A percentile compares a stretch with the other conserved stretches of the same genome.
These are phyloP conservation scores for Stylophora pistillata DNA, from an alignment of 64 coral and sea anemone genomes.

Conservation along the genomic window DNA sequence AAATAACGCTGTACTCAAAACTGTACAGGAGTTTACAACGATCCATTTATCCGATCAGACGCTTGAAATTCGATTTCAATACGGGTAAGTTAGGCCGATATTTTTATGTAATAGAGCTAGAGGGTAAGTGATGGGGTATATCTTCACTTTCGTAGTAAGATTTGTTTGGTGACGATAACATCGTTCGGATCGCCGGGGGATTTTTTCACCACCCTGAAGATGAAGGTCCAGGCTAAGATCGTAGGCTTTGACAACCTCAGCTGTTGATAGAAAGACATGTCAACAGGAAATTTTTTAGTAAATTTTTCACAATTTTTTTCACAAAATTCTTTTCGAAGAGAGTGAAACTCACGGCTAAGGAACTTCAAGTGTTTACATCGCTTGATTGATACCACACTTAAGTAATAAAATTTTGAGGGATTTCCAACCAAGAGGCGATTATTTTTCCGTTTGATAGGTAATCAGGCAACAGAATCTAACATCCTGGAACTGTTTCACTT, in stretches of 20 bases:
- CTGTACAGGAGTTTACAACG: not conserved
- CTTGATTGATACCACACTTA: not conserved
- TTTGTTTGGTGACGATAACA: too few species aligned
- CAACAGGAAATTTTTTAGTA: too few species aligned
- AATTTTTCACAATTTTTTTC: too few species aligned
- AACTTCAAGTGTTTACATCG: not conserved
- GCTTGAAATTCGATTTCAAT: not conserved
- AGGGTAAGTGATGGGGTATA: not conserved
- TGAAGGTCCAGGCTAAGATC: too few species aligned
- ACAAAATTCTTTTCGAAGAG: too few species aligned
- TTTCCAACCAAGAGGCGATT: not conserved
- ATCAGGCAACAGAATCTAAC: not conserved
- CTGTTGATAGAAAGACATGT: too few species aligned
- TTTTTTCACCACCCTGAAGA: too few species aligned
- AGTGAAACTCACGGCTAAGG: not conserved
- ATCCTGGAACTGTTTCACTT: conserved; percentile 8
- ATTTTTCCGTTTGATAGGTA: not conserved
- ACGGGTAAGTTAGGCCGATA: not conserved
- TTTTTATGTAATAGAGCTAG: not conserved
- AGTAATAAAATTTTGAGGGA: not conserved
- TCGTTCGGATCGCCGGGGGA: too few species aligned
- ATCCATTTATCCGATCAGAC: not conserved
- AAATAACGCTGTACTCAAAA: not conserved
- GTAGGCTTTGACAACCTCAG: too few species aligned
- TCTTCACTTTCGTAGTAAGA: not conserved